phyloP scores from a whole-genome alignment of 2,113 vertebrate species.

The Hippocampus mohnikei region DNA sequence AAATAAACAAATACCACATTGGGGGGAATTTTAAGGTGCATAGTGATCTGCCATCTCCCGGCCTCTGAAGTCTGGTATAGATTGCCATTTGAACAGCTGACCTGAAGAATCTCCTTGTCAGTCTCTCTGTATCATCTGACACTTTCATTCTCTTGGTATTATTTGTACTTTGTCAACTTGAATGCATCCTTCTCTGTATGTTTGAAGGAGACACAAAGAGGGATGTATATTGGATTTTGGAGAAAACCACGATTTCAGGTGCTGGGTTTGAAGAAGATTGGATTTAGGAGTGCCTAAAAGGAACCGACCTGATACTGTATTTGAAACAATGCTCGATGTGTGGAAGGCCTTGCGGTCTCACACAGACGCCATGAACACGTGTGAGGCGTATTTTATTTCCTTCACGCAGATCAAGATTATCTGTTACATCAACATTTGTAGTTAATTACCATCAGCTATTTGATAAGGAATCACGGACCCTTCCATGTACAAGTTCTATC shows the following conservation, averaged over 20 bases:
- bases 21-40: constrained; percentile 2
- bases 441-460: constrained; percentile 58
- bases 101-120: constrained; percentile 49
- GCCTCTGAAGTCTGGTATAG: constrained; percentile 44
- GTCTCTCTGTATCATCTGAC: constrained; percentile 46
- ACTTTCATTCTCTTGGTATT: constrained; percentile 38
- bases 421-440: constrained; percentile 53
- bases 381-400: background rate
- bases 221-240: background rate
- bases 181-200: background rate
- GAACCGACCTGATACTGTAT: background rate
- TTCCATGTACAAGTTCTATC: constrained; percentile 53
- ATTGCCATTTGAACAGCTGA: constrained; percentile 62
- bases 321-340: no score
- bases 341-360: no score
- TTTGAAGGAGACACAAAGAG: background rate
- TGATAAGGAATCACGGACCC: constrained; percentile 46
- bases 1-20: constrained; percentile 6
- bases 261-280: background rate
- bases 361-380: no score
- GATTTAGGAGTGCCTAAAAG: background rate
- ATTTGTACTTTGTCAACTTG: background rate
- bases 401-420: background rate
- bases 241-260: background rate
- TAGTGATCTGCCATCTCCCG: constrained; percentile 53